Base-by-base conservation (phyloP, 2,888 invertebrate species). In the Plebejus argus region DNA sequence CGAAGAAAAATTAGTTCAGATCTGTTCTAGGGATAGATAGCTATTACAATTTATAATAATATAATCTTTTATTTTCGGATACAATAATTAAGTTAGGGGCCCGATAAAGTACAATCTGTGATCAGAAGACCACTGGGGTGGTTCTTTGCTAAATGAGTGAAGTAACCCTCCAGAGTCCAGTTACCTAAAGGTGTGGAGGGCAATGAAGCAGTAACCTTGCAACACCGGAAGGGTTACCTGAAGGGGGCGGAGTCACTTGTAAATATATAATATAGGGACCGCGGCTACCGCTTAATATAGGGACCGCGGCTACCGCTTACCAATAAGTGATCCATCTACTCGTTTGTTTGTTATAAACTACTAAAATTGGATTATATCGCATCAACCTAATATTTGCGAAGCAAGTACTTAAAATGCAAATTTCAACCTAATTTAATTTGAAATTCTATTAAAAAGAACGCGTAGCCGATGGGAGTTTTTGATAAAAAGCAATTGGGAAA, bases 401-500 rank as follows among this genome's bases (percentile, higher is more conserved):
- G 23, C 28, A 66, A 28, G 66, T 2, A 4, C 28, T 28, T n/a
- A n/a, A 33, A 33, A 33, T 28, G 66, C 66, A 28, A 66, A 66
- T 66, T 33, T 53, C 3, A 53, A 33, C 66, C 6, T 1, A 66
- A 66, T 33, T 15, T 66, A 66, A 66, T 66, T 66, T 33, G 33
- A 66, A 33, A 18, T 66, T 66, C 66, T 15, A 66, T 66, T 20
- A 66, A 66, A 66, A 66, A 8, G 28, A 15, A 33, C 66, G 66
- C 15, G 66, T 28, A 66, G 66, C 15, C 66, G 66, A 66, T 33
- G 28, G 45, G 28, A 33, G 28, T 33, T 66, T 66, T 33, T 28
- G 66, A 66, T 66, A 66, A 66, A 66, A 28, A n/a, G 15, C 72
- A 45, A 72, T 39, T 23, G 39, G 72, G 20, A 72, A 72, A 45